phyloP scores from a whole-genome alignment of 2,113 vertebrate genomes.

The Gopherus evgoodei region DNA sequence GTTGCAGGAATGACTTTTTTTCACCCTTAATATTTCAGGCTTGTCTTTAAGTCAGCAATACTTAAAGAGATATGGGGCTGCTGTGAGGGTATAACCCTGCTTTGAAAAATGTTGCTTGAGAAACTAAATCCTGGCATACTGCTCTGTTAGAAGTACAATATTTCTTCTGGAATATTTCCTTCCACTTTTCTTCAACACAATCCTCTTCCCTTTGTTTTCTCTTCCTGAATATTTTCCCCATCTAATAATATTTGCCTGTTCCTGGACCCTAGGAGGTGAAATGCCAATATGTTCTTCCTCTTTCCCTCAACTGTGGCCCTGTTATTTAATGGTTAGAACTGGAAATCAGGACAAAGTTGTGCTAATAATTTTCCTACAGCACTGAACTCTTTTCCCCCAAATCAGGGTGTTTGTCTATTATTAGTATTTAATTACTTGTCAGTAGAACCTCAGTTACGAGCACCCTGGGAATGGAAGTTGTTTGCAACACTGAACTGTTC shows the following conservation, averaged over 20 bases:
- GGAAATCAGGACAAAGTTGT: neutral
- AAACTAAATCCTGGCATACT: neutral
- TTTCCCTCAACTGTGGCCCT: neutral
- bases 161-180: conserved; percentile 23
- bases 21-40: neutral
- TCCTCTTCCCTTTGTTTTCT: neutral
- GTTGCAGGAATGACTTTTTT: neutral
- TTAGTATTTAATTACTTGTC: neutral
- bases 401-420: neutral
- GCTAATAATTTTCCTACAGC: neutral
- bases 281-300: neutral
- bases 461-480: no score
- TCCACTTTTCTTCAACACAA: neutral
- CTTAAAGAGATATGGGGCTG: neutral
- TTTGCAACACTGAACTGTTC: no score
- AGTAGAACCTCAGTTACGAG: no score
- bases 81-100: neutral
- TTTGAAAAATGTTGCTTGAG: conserved; percentile 18
- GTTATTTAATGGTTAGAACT: neutral
- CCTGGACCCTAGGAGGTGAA: neutral
- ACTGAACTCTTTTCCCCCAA: neutral
- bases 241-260: conserved; percentile 8
- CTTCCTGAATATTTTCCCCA: neutral
- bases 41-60: conserved; percentile 7
- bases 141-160: neutral